Base-by-base conservation (phyloP, 2,113 vertebrate genomes). In the Spheniscus mendiculus region DNA sequence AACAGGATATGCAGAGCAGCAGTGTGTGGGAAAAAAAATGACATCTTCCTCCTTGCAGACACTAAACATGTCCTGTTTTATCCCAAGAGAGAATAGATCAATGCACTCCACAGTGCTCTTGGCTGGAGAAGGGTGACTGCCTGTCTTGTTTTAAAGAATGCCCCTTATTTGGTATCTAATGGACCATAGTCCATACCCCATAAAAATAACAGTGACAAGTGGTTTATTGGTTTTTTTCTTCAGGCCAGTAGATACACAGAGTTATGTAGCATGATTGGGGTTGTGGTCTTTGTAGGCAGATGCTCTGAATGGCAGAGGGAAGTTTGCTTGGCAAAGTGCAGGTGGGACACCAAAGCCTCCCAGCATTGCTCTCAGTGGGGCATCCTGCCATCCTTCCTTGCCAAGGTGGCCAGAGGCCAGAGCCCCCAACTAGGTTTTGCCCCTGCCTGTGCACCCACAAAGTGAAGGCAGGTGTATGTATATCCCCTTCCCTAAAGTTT, bases 241-340 rank as follows among this genome's bases (percentile, higher is more conserved):
- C 67, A 59, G 69, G 16, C 38, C 38, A 12, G 49, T 19, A 59
- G 56, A 50, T 69, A 14, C 8, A 7, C 21, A 22, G 53, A 34
- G 56, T 38, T 71, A 45, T 0, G 0, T 6, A 16, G 85, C 10
- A 2, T 5, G 29, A 8, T 32, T 1, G 4, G n/a, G 56, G 22
- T 30, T n/a, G 50, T 1, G 1, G 7, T 47, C 45, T 47, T 27
- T 32, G 58, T 29, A 47, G 63, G 38, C 15, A 40, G 52, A 7
- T 50, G 58, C 58, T 71, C 25, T 13, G 62, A 84, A 38, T 10
- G 59, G 49, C 49, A 50, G 55, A 66, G 49, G 45, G 49, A 29
- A 56, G 11, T 38, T 47, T 19, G 26, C 58, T n/a, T 59, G 52
- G 20, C 56, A 53, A 38, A 77, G 44, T 7, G 71, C 23, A 38